Evolutionary conservation across 1,140 invertebrate genomes (phyloP), one percentile per base, ranked within the genome.

Genomic region (Lepeophtheirus salmonis): DNA sequence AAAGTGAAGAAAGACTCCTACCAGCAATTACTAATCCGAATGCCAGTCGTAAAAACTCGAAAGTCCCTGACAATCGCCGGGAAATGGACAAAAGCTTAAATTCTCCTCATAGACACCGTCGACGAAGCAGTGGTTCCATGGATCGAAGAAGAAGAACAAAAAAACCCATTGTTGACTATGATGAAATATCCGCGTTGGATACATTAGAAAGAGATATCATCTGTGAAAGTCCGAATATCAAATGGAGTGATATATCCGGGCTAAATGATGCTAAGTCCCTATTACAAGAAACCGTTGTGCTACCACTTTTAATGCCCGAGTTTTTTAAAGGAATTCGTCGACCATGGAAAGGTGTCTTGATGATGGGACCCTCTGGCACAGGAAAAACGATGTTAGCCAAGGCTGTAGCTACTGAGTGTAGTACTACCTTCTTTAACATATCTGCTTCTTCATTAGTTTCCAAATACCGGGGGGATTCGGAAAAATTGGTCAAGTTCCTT

Each of bases 401-500:
- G 72, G 86, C 87, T 0, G 78, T 89, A 0, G 88, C 89, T 3
- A 79, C 80, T 3, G 86, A 92, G 71, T 83, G 83, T 50, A 74
- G 79, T 25, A 81, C 81, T n/a, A 86, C 86, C 0, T 92, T 94
- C 70, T 90, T 95, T 68, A 94, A 92, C 66, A 80, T 95, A 23
- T 85, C 87, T 0, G 83, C 86, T 30, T 89, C 87, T 64, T 81
- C 81, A 1, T 77, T 95, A 18, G 79, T 91, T 2, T 89, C 86
- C 67, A 95, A 95, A 73, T 95, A 89, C 89, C 75, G 90, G 56
- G 90, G 89, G 0, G 89, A 96, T 65, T 92, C 88, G 0, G 89
- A 95, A 74, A 95, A 92, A 71, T 80, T 91, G 63, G 77, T 91
- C 30, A 80, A 85, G 68, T 83, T 83, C 67, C 72, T 77, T 64